Evolutionary conservation across 1,140 invertebrate species (phyloP), one percentile per base, ranked within the genome.

Genomic region (Drosophila prosaltans): DNA sequence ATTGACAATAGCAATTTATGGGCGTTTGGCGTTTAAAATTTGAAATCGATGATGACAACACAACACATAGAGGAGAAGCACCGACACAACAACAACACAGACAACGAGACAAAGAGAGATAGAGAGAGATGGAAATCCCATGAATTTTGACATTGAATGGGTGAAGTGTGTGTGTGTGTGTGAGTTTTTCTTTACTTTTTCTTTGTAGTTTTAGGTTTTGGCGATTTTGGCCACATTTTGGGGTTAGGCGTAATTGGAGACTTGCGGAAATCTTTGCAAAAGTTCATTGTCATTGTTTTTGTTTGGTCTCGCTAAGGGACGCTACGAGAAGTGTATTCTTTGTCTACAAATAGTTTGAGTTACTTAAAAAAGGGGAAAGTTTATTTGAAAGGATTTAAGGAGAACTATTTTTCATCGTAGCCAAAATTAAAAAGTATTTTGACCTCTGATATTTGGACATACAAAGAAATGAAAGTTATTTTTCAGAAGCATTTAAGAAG

Each of bases 21-120:
- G 80, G 69, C 69, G 66, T 65, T 68, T 86, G 82, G 78, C 82
- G 82, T 81, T 85, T 78, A 78, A 78, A 67, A 78, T 79, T 78
- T 74, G 65, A 62, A 74, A 66, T 74, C 65, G 48, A 39, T 58
- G 69, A 77, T 80, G 81, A 84, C 80, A 79, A 80, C 66, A 69
- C 60, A 59, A 16, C 16, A 6, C 4, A 36, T 5, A 36, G 32
- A 36, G 32, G 1, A 62, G 54, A 43, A 59, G 41, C 43, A 28
- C 28, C 51, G 7, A 57, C 58, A 48, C 6, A 32, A 68, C 62
- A 65, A 51, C 40, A 7, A 69, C 26, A 32, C 65, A 28, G 4
- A 30, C 16, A 63, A 32, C 43, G 54, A 69, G 74, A 16, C 16
- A 16, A 16, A 41, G 21, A 48, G 24, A 28, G 24, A 16, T 6